Conservation (phyloP, 2,888 invertebrate species). For the Adela reaumurella region DNA sequence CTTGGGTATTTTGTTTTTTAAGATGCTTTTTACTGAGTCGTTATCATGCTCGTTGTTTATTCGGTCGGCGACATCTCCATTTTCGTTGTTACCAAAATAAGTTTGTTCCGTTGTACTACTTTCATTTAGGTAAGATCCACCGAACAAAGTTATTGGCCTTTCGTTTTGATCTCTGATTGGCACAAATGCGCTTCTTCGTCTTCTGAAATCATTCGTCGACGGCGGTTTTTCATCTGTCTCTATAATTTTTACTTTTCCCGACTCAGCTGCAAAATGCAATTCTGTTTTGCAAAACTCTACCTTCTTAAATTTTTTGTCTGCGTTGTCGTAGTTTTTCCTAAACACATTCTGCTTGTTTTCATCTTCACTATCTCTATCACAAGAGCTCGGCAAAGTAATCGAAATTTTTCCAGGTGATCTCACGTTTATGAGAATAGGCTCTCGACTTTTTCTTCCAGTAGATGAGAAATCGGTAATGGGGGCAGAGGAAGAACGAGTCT, state of each 20-base stretch:
- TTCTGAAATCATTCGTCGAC: slow-evolving; percentile 74
- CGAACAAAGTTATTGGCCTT: slow-evolving; percentile 64
- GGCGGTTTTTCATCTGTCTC: slow-evolving; percentile 86
- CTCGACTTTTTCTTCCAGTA: slow-evolving; percentile 24
- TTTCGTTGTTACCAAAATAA: slow-evolving; percentile 5
- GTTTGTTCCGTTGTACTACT: slow-evolving; percentile 3
- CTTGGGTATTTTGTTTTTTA: slow-evolving; percentile 71
- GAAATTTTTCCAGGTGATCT: slow-evolving; percentile 40
- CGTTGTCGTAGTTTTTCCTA: slow-evolving; percentile 27
- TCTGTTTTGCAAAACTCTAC: slow-evolving; percentile 88
- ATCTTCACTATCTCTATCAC: background rate
- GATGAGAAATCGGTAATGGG: slow-evolving; percentile 25
- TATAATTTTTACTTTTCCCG: slow-evolving; percentile 81
- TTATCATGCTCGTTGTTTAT: slow-evolving; percentile 10
- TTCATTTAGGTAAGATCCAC: slow-evolving; percentile 27
- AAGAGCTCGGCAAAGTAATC: slow-evolving; percentile 31
- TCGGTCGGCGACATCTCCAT: slow-evolving; percentile 8
- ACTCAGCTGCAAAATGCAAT: slow-evolving; percentile 82
- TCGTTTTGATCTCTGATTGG: slow-evolving; percentile 38
- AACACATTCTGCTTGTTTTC: slow-evolving; percentile 24
- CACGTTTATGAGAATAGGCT: slow-evolving; percentile 26
- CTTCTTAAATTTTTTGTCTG: slow-evolving; percentile 60
- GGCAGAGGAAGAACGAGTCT: slow-evolving; percentile 29
- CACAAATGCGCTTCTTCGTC: slow-evolving; percentile 58
- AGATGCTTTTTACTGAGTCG: slow-evolving; percentile 60